Percentiles rank a stretch among this genome's conserved stretches.
Conservation (phyloP, 2,888 invertebrate genomes). For the Rhorus exstirpatorius region DNA sequence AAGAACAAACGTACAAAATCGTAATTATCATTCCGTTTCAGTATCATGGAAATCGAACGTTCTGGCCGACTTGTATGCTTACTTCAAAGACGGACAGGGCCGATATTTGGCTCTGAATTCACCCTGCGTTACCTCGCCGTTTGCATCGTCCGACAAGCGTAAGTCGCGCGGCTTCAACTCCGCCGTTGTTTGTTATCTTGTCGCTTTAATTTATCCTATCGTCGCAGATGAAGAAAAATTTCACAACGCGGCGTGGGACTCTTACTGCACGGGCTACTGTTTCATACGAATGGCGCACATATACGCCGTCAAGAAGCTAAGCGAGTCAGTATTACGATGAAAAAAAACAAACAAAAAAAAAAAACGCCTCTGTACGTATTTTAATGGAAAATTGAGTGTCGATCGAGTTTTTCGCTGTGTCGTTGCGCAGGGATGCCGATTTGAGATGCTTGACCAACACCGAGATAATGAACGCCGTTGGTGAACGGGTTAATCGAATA, state of each 20-base stretch:
- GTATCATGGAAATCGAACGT: conserved; percentile 87
- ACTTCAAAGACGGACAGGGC: conserved; percentile 87
- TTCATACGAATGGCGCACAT: conserved; percentile 90
- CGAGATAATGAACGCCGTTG: conserved; percentile 87
- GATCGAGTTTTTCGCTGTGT: background rate
- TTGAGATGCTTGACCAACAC: conserved; percentile 83
- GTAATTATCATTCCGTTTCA: conserved; percentile 55
- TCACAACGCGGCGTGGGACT: conserved; percentile 95
- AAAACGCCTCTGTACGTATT: too few relatives aligned
- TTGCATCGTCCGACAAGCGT: conserved; percentile 6
- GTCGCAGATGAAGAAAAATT: conserved; percentile 78
- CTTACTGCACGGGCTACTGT: conserved; percentile 91
- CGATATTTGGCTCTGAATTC: conserved; percentile 55
- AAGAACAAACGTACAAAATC: background rate
- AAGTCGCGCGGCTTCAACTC: background rate
- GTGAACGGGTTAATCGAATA: conserved; percentile 87
- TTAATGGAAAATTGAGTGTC: background rate
- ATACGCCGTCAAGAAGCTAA: conserved; percentile 87
- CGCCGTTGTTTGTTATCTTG: background rate
- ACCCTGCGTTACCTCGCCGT: conserved; percentile 33
- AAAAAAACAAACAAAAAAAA: background rate
- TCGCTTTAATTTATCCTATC: too few relatives aligned
- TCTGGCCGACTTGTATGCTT: conserved; percentile 88
- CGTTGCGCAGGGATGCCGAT: conserved; percentile 43
- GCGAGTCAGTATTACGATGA: conserved; percentile 82